Evolutionary conservation across 2,888 invertebrate species (phyloP).

Genomic region (Eilema griseolum): DNA sequence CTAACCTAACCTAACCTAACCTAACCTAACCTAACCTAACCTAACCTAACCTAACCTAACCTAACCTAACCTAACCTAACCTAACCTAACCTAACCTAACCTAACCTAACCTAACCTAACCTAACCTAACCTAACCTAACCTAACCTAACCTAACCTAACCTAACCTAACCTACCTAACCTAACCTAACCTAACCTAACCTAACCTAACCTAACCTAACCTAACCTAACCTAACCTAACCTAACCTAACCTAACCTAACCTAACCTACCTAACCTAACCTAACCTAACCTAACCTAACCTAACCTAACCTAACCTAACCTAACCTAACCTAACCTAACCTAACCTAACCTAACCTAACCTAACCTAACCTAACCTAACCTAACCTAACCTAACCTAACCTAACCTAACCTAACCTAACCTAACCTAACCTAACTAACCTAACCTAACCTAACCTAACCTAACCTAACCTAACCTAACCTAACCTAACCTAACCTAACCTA

Average conservation of each 20-base stretch:
- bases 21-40: constrained; percentile 48
- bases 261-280: constrained; percentile 27
- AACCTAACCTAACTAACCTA: constrained; percentile 13
- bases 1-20: constrained; percentile 46
- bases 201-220: constrained; percentile 29
- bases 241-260: constrained; percentile 31
- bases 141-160: constrained; percentile 34
- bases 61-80: constrained; percentile 36
- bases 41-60: constrained; percentile 51
- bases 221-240: constrained; percentile 23
- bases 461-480: constrained; percentile 36
- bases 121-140: constrained; percentile 28
- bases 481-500: constrained; percentile 36
- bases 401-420: too few relatives aligned
- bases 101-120: constrained; percentile 28
- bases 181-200: constrained; percentile 38
- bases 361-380: constrained; percentile 29
- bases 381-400: constrained; percentile 36
- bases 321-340: too few relatives aligned
- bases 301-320: constrained; percentile 29
- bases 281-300: constrained; percentile 30
- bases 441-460: constrained; percentile 27
- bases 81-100: constrained; percentile 31
- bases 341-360: constrained; percentile 22
- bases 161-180: constrained; percentile 49